Conservation (phyloP, 1,140 invertebrate species). For the Argopecten irradians region DNA sequence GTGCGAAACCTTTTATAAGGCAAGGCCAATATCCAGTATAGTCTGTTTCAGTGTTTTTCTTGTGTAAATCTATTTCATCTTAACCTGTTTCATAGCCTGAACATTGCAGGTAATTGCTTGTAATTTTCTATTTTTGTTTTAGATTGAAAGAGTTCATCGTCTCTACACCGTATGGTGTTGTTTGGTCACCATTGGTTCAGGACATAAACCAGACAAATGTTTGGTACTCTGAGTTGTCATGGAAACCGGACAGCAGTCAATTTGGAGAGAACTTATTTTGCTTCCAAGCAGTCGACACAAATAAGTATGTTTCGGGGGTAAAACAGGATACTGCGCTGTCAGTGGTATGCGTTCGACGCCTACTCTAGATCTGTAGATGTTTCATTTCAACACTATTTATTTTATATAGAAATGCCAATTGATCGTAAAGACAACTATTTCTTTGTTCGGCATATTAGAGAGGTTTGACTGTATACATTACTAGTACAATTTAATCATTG, state of each 20-base stretch:
- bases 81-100: no score
- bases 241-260: not conserved
- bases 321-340: no score
- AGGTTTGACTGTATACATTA: no score
- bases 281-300: not conserved
- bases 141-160: not conserved
- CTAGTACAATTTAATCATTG: no score
- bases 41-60: not conserved
- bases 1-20: not conserved
- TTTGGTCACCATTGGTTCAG: not conserved
- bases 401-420: no score
- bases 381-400: no score
- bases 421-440: no score
- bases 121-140: not conserved
- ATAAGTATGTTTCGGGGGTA: not conserved
- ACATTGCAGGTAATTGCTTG: no score
- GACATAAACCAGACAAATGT: not conserved
- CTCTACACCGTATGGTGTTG: not conserved
- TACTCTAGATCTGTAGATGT: no score
- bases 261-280: constrained; percentile 1
- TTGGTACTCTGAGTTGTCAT: not conserved
- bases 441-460: no score
- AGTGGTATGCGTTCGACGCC: no score
- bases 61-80: not conserved
- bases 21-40: no score